phyloP scores from a whole-genome alignment of 1,140 invertebrate genomes.

The Drosophila serrata region DNA sequence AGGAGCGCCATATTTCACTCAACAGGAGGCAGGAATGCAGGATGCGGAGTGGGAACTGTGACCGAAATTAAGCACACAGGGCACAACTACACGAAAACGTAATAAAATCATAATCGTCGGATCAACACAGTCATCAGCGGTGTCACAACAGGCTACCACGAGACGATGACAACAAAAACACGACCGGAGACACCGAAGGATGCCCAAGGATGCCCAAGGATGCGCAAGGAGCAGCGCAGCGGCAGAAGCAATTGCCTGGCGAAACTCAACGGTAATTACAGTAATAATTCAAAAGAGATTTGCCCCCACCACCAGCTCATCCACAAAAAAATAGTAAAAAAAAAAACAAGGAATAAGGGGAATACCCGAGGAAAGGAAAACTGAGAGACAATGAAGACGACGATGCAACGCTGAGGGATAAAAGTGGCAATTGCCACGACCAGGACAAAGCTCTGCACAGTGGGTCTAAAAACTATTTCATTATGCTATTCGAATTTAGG shows the following conservation, averaged over 20 bases:
- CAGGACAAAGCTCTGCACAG: slow-evolving; percentile 24
- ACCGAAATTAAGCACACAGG: slow-evolving; percentile 78
- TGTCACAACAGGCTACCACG: slow-evolving; percentile 72
- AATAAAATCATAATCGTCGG: slow-evolving; percentile 85
- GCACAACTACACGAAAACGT: slow-evolving; percentile 82
- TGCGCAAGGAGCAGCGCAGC: slow-evolving; percentile 29
- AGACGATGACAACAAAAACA: slow-evolving; percentile 37
- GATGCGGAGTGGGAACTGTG: slow-evolving; percentile 33
- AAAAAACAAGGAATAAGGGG: slow-evolving; percentile 21
- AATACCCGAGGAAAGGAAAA: slow-evolving; percentile 28
- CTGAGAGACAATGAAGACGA: slow-evolving; percentile 70
- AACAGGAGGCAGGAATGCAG: slow-evolving; percentile 47
- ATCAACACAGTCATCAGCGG: slow-evolving; percentile 85
- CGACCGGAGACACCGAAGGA: slow-evolving; percentile 31
- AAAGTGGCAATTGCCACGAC: slow-evolving; percentile 71
- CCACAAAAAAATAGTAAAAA: slow-evolving; percentile 35
- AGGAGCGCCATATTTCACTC: slow-evolving; percentile 71
- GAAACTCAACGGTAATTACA: slow-evolving; percentile 84
- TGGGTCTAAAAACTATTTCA: background rate
- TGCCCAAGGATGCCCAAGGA: slow-evolving; percentile 25
- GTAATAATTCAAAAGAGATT: slow-evolving; percentile 85
- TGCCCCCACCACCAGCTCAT: slow-evolving; percentile 51
- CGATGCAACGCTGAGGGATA: slow-evolving; percentile 62
- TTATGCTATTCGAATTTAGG: background rate
- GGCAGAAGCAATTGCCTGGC: slow-evolving; percentile 55